phyloP scores from a whole-genome alignment of 2,113 vertebrate species.

The Passer domesticus region DNA sequence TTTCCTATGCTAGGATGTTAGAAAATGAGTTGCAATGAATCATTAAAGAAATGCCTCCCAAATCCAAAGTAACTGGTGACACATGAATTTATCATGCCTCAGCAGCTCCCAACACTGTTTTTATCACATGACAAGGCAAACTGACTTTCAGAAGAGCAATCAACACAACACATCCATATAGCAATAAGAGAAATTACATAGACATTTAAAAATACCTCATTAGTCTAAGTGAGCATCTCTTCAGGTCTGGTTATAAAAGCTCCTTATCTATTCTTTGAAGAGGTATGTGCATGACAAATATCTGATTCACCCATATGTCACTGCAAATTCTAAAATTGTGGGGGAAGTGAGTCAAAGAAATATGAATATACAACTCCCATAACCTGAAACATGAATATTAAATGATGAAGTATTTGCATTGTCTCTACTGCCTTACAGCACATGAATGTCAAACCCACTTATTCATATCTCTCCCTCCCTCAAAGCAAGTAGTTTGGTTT shows the following conservation, averaged over 20 bases:
- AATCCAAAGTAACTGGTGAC: not conserved
- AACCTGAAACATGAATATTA: constrained; percentile 47
- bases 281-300: constrained; percentile 3
- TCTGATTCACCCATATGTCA: constrained; percentile 45
- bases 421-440: constrained; percentile 18
- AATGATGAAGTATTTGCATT: constrained; percentile 40
- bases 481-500: not conserved
- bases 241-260: not conserved
- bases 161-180: not conserved
- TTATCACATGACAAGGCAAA: not conserved
- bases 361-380: constrained; percentile 19
- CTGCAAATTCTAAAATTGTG: constrained; percentile 30
- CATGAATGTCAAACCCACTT: constrained; percentile 24
- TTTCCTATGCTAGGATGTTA: not conserved
- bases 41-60: not conserved
- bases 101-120: not conserved
- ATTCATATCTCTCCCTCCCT: not conserved
- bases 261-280: constrained; percentile 27
- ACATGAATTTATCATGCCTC: not conserved
- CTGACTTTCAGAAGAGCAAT: not conserved
- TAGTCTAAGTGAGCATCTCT: not conserved
- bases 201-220: not conserved
- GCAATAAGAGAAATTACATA: not conserved
- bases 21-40: not conserved
- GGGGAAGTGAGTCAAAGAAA: constrained; percentile 56